Evolutionary conservation across 2,113 vertebrate genomes (phyloP).

Genomic region (Stercorarius parasiticus): DNA sequence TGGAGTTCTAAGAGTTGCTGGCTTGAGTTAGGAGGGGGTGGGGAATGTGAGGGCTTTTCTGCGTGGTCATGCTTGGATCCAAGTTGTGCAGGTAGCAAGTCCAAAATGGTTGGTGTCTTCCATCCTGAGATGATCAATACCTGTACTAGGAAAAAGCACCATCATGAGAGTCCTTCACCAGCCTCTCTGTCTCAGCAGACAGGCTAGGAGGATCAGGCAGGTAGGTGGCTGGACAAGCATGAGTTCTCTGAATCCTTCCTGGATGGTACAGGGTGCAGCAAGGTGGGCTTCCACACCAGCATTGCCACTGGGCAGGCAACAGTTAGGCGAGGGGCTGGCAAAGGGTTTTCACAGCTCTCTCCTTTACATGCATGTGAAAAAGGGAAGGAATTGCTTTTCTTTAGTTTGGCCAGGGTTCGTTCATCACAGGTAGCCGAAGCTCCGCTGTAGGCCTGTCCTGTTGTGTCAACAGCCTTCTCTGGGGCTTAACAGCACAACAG

Average conservation of each 20-base stretch:
- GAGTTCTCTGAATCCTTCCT: not conserved
- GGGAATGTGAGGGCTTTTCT: not conserved
- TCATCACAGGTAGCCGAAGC: not conserved
- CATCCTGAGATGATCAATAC: not conserved
- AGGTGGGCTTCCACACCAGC: not conserved
- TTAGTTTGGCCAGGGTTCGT: not conserved
- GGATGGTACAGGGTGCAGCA: accelerated
- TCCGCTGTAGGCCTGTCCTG: accelerated
- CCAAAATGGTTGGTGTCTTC: not conserved
- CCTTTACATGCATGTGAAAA: not conserved
- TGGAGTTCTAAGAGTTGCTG: not conserved
- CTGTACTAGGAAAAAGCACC: not conserved
- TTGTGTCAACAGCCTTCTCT: not conserved
- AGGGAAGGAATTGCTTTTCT: not conserved
- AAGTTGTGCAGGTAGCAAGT: not conserved
- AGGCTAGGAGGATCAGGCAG: not conserved
- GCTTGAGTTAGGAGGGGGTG: not conserved
- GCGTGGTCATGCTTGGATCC: not conserved
- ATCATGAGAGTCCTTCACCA: not conserved
- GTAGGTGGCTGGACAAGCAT: not conserved
- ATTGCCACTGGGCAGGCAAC: not conserved
- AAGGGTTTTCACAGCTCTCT: not conserved
- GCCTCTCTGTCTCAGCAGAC: not conserved
- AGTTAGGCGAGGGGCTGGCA: accelerated
- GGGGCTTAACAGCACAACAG: not conserved